A percentile compares a stretch with the other conserved stretches of the same genome.
Evolutionary conservation across 2,888 invertebrate genomes (phyloP).

Genomic region (Lithophane semibrunnea): DNA sequence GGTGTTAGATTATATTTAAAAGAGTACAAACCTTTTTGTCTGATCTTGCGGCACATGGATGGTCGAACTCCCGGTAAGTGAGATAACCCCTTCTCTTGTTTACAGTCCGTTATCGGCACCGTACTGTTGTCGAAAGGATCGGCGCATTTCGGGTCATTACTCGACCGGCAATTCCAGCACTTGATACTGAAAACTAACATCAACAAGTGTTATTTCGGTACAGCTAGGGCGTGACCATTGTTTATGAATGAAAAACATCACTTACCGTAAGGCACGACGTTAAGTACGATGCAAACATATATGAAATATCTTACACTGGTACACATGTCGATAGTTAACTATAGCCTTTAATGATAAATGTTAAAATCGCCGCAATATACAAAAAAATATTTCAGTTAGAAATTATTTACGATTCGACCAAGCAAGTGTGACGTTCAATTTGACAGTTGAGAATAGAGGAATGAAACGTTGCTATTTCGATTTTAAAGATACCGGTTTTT

Average conservation of each 20-base stretch:
- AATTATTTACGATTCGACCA: conserved; percentile 8
- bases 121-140: conserved; percentile 98
- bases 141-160: conserved; percentile 96
- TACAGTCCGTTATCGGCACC: conserved; percentile 95
- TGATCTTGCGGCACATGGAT: conserved; percentile 97
- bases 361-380: not conserved
- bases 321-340: conserved; percentile 39
- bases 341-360: not conserved
- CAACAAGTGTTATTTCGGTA: conserved; percentile 41
- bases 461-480: not conserved
- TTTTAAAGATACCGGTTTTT: conserved; percentile 5
- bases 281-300: conserved; percentile 63
- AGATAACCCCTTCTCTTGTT: conserved; percentile 90
- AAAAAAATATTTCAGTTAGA: not conserved
- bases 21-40: conserved; percentile 93
- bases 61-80: conserved; percentile 93
- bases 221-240: conserved; percentile 78
- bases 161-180: conserved; percentile 98
- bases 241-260: conserved; percentile 52
- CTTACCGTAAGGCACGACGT: conserved; percentile 71
- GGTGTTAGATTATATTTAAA: not conserved
- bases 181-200: conserved; percentile 92
- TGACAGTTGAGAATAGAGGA: conserved; percentile 34
- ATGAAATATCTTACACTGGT: conserved; percentile 54
- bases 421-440: conserved; percentile 11